Percentiles rank a stretch among this genome's conserved stretches.
Evolutionary conservation across 1,140 invertebrate species (phyloP).

Genomic region (Microplitis demolitor): DNA sequence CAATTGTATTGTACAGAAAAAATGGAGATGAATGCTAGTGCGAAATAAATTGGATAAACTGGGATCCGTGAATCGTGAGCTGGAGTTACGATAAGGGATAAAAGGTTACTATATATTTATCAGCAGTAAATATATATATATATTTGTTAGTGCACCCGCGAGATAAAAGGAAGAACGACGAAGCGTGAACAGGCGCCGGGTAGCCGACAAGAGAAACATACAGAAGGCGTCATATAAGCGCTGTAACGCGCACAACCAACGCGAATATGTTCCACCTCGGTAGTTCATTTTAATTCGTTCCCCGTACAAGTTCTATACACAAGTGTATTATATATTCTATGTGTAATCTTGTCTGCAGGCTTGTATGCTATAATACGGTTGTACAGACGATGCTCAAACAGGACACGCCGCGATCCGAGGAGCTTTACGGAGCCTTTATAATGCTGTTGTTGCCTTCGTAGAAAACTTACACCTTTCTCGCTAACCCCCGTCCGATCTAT

Average conservation of each 20-base stretch:
- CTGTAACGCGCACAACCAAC: background rate
- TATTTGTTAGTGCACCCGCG: background rate
- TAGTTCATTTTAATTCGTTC: slow-evolving; percentile 26
- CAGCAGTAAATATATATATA: background rate
- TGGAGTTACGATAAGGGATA: too few relatives aligned
- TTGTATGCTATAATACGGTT: background rate
- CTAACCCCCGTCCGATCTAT: too few relatives aligned
- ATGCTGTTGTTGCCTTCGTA: too few relatives aligned
- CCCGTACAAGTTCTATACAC: background rate
- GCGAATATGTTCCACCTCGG: slow-evolving; percentile 21
- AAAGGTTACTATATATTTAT: background rate
- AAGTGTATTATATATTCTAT: background rate
- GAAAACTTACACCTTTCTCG: too few relatives aligned
- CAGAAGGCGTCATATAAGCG: slow-evolving; percentile 10
- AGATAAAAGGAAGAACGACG: slow-evolving; percentile 6
- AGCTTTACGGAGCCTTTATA: background rate
- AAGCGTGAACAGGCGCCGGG: slow-evolving; percentile 10
- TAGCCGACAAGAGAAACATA: background rate
- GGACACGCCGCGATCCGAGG: slow-evolving; percentile 13
- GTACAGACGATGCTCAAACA: background rate
- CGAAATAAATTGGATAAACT: background rate
- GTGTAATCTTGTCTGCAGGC: too few relatives aligned
- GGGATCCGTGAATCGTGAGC: background rate
- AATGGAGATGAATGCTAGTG: background rate
- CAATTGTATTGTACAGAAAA: too few relatives aligned